Conservation (phyloP, 35 echinoderm and acorn worm genomes). For the Heliocidaris erythrogramma region DNA sequence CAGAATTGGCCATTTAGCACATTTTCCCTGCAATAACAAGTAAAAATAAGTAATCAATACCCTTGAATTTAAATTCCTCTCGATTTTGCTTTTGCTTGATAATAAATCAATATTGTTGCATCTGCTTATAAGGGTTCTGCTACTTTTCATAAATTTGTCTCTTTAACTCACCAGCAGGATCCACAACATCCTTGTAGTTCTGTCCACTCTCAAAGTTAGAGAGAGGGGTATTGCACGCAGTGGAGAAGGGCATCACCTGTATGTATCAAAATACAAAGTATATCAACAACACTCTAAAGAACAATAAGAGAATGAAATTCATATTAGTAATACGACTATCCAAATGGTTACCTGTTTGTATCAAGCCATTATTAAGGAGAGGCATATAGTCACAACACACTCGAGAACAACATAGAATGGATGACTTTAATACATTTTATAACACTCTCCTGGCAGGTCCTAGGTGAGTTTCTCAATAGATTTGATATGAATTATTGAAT, state of each 20-base stretch:
- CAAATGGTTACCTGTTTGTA: too few relatives aligned
- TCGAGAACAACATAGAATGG: too few relatives aligned
- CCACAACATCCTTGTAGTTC: slow-evolving; percentile 98
- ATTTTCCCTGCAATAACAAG: background rate
- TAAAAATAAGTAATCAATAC: background rate
- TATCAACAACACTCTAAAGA: background rate
- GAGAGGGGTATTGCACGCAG: slow-evolving; percentile 91
- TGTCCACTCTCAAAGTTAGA: slow-evolving; percentile 99
- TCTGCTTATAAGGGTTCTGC: background rate
- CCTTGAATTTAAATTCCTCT: background rate
- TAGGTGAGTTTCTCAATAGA: too few relatives aligned
- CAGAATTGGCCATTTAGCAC: background rate
- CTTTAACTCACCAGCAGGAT: slow-evolving; percentile 87
- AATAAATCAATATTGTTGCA: background rate
- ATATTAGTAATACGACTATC: too few relatives aligned
- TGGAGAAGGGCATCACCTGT: slow-evolving; percentile 98
- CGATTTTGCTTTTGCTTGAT: background rate
- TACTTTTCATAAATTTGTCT: background rate
- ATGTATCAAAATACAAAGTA: background rate
- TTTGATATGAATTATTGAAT: too few relatives aligned
- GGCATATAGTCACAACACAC: too few relatives aligned
- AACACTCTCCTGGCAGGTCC: too few relatives aligned
- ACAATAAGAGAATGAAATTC: background rate
- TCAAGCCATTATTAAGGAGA: too few relatives aligned
- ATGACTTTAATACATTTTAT: too few relatives aligned